These are phyloP conservation scores for Cremastobaeus sp. DNA, from an alignment of 2,888 invertebrate species.

Conservation along the genomic window DNA sequence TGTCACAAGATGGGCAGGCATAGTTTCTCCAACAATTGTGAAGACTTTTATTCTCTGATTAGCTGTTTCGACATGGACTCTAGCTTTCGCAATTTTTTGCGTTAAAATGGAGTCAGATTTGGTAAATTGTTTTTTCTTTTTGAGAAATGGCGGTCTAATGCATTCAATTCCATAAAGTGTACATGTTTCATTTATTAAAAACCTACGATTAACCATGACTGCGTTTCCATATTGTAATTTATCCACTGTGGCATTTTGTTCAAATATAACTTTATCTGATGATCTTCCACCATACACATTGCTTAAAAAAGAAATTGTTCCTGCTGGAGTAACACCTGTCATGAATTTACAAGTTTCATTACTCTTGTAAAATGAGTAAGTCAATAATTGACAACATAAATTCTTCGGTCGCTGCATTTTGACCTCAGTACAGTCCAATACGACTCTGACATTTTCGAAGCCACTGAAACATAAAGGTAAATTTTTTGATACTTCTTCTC, in stretches of 20 bases:
- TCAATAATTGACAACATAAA: slow-evolving; percentile 15
- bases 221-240: no score
- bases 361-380: slow-evolving; percentile 17
- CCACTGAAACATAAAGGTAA: no score
- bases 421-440: slow-evolving; percentile 28
- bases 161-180: slow-evolving; percentile 13
- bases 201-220: no score
- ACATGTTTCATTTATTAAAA: no score
- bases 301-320: no score
- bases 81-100: slow-evolving; percentile 13
- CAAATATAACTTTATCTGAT: no score
- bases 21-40: slow-evolving; percentile 29
- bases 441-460: slow-evolving; percentile 60
- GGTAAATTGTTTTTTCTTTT: slow-evolving; percentile 6
- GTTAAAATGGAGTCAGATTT: slow-evolving; percentile 1
- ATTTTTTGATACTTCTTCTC: no score
- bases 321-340: no score
- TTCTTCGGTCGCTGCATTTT: slow-evolving; percentile 13
- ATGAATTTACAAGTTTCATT: no score
- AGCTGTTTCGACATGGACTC: slow-evolving; percentile 25
- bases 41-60: slow-evolving; percentile 56
- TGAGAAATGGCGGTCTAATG: slow-evolving; percentile 11
- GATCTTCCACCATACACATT: no score
- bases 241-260: no score
- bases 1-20: slow-evolving; percentile 18